Evolutionary conservation across 2,113 vertebrate genomes (phyloP).

Genomic region (Neogale vison): DNA sequence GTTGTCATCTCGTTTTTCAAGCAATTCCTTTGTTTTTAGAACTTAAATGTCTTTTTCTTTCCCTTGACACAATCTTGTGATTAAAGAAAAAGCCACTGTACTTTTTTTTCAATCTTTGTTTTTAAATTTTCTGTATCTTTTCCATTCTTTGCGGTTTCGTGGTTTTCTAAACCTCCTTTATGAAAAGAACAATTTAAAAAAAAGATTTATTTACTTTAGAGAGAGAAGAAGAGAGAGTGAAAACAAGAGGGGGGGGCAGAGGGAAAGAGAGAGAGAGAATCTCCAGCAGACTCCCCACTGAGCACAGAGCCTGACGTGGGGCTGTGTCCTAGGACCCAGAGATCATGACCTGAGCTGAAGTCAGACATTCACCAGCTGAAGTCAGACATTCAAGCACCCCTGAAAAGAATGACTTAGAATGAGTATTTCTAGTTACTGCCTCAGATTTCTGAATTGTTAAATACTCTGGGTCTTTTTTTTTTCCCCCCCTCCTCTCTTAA

Average conservation of each 20-base stretch:
- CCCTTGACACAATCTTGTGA: neutral
- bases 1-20: neutral
- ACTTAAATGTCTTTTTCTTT: neutral
- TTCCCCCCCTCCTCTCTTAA: neutral
- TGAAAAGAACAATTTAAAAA: neutral
- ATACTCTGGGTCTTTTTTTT: neutral
- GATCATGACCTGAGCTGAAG: neutral
- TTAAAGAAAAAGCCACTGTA: constrained; percentile 5
- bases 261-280: neutral
- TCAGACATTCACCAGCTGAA: neutral
- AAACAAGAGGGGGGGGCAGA: neutral
- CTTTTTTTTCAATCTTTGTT: constrained; percentile 2
- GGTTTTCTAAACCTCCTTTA: neutral
- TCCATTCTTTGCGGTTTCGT: constrained; percentile 4
- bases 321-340: neutral
- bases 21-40: neutral
- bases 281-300: neutral
- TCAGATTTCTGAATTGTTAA: constrained; percentile 52
- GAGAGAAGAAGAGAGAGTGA: neutral
- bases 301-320: neutral
- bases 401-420: neutral
- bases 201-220: neutral
- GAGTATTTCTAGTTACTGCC: neutral
- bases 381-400: neutral
- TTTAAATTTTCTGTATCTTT: constrained; percentile 25